Percentiles rank a stretch among this genome's conserved stretches.
phyloP scores from a whole-genome alignment of 2,888 invertebrate species.

The Apamea anceps region DNA sequence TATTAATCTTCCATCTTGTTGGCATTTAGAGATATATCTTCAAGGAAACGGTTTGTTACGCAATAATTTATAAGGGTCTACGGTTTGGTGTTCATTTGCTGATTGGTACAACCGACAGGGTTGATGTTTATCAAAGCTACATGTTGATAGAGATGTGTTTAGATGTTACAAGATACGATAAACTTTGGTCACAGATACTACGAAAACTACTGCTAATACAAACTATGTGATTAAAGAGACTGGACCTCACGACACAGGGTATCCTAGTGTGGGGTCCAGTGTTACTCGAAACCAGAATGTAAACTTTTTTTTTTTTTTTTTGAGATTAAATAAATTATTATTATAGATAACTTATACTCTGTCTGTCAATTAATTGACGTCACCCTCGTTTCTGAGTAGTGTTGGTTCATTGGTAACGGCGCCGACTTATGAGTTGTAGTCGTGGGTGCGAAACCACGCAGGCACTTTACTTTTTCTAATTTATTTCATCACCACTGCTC shows the following conservation, averaged over 20 bases:
- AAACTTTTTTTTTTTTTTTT: too few species aligned
- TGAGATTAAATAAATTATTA: too few species aligned
- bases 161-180: not conserved
- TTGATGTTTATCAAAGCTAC: constrained; percentile 6
- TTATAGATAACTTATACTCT: too few species aligned
- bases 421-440: not conserved
- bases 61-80: constrained; percentile 44
- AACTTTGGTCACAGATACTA: not conserved
- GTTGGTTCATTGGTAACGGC: not conserved
- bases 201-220: too few species aligned
- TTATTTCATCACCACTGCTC: not conserved
- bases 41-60: constrained; percentile 10
- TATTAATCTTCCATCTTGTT: constrained; percentile 56
- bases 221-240: too few species aligned
- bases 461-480: not conserved
- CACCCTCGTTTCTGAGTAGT: not conserved
- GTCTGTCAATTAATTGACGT: not conserved
- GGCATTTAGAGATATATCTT: constrained; percentile 35
- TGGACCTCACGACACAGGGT: too few species aligned
- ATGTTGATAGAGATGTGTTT: not conserved
- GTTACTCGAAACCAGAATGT: too few species aligned
- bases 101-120: constrained; percentile 21
- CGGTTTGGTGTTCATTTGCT: constrained; percentile 40
- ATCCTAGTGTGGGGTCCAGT: too few species aligned
- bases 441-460: not conserved